A percentile compares a stretch with the other conserved stretches of the same genome.
These are phyloP conservation scores for Diarsia mendica DNA, from an alignment of 2,888 invertebrate genomes.

Conservation along the genomic window DNA sequence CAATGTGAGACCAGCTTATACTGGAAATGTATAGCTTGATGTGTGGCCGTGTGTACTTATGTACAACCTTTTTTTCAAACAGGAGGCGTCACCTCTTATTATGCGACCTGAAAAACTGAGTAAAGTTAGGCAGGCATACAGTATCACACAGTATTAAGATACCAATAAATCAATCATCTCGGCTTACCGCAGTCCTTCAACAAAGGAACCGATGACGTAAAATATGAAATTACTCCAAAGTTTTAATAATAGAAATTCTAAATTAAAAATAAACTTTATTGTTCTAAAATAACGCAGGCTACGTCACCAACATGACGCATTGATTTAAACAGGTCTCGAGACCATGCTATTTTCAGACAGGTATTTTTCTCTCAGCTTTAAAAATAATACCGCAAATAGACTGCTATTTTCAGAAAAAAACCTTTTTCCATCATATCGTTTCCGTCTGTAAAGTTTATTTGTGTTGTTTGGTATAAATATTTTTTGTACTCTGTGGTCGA, in stretches of 20 bases:
- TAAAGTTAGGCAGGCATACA: no score
- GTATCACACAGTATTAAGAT: not conserved
- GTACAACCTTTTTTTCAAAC: no score
- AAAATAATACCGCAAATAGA: conserved; percentile 7
- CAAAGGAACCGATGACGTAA: not conserved
- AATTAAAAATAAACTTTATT: conserved; percentile 23
- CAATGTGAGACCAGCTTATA: no score
- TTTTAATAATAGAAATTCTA: not conserved
- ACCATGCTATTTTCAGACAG: conserved; percentile 43
- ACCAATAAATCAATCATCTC: not conserved
- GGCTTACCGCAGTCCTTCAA: not conserved
- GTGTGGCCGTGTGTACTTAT: no score
- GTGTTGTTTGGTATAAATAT: not conserved
- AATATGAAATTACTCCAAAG: not conserved
- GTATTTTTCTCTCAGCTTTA: conserved; percentile 9
- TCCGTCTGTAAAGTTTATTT: conserved; percentile 11
- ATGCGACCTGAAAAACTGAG: no score
- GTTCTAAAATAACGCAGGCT: conserved; percentile 34
- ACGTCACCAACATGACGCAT: conserved; percentile 24
- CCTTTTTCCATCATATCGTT: conserved; percentile 1
- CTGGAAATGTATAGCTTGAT: no score
- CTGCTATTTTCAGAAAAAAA: conserved; percentile 27
- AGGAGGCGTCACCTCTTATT: no score
- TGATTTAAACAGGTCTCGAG: conserved; percentile 13
- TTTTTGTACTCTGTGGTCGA: not conserved